Base-by-base conservation (phyloP, 2,888 invertebrate genomes). In the Drosophila pseudotakahashii region DNA sequence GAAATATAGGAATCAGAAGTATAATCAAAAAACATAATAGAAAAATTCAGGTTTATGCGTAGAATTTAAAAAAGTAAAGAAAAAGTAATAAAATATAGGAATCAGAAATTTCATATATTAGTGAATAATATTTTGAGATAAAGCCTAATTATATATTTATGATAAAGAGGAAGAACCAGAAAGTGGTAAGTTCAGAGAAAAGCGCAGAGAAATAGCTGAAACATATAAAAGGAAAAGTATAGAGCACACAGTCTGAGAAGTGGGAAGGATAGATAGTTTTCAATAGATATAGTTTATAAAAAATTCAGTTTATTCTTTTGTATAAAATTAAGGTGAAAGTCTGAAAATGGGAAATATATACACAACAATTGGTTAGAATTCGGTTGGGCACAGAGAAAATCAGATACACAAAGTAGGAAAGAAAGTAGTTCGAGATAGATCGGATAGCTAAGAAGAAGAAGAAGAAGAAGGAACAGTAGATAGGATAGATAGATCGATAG, bases 281-380 rank as follows among this genome's bases (percentile, higher is more conserved):
- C 34, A 11, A 14, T 13, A 19, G 34, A 37, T 14, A 37, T 57
- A 57, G 69, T 55, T 68, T 68, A 68, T 50, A 55, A 50, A 68
- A 68, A 68, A 57, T 45, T 68, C 57, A 57, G 44, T 68, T 68
- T 68, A 68, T 55, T 58, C 45, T 64, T 47, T 71, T 75, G 48
- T 76, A 54, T 78, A 70, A 70, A 64, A 70, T 59, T 71, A 61
- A 59, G 66, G 47, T 14, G 69, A 59, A 69, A 59, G 19, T 36
- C 42, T 66, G 57, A 52, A 55, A 55, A 70, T 52, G 32, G 48
- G 64, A 84, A 81, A 79, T 84, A 81, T 81, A 48, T 80, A 80
- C 80, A 80, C 79, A 84, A 81, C 51, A 61, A 73, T 57, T 77
- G 13, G 23, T 47, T 26, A 52, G 34, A 59, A 70, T 59, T 63